Percentiles rank a stretch among this genome's conserved stretches.
Conservation (phyloP, 2,797 vertebrate genomes). For the Rhinichthys osculus region DNA sequence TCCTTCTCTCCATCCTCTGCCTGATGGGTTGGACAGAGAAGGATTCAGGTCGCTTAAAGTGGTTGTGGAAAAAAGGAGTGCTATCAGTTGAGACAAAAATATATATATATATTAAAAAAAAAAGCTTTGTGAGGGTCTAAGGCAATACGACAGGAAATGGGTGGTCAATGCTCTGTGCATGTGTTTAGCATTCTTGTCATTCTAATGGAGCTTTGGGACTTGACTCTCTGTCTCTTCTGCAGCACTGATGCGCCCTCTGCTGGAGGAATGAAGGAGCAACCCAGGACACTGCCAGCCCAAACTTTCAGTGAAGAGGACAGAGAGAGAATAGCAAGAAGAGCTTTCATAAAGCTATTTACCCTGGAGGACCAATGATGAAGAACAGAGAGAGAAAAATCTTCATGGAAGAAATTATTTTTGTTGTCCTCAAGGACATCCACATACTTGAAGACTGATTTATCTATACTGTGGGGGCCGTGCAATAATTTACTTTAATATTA, state of each 20-base stretch:
- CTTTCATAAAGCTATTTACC: slow-evolving; percentile 29
- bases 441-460: slow-evolving; percentile 61
- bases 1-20: slow-evolving; percentile 51
- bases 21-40: slow-evolving; percentile 55
- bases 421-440: slow-evolving; percentile 38
- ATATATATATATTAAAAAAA: slow-evolving; percentile 1
- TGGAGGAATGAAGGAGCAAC: slow-evolving; percentile 38
- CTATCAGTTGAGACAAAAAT: slow-evolving; percentile 33
- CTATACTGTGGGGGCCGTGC: slow-evolving; percentile 55
- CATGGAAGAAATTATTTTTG: slow-evolving; percentile 25
- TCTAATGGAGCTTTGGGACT: slow-evolving; percentile 62
- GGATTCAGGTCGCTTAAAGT: slow-evolving; percentile 48
- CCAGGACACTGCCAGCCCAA: slow-evolving; percentile 46
- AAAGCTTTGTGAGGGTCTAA: slow-evolving; percentile 39
- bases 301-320: slow-evolving; percentile 30
- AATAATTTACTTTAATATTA: slow-evolving; percentile 54
- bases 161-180: slow-evolving; percentile 49
- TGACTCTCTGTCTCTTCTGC: slow-evolving; percentile 72
- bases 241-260: slow-evolving; percentile 62
- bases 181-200: slow-evolving; percentile 58
- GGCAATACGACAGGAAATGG: slow-evolving; percentile 33
- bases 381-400: slow-evolving; percentile 25
- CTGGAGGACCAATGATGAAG: slow-evolving; percentile 36
- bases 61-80: slow-evolving; percentile 46
- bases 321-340: slow-evolving; percentile 26